Base-by-base conservation (phyloP, 2,888 invertebrate species). In the Tribolium freemani region DNA sequence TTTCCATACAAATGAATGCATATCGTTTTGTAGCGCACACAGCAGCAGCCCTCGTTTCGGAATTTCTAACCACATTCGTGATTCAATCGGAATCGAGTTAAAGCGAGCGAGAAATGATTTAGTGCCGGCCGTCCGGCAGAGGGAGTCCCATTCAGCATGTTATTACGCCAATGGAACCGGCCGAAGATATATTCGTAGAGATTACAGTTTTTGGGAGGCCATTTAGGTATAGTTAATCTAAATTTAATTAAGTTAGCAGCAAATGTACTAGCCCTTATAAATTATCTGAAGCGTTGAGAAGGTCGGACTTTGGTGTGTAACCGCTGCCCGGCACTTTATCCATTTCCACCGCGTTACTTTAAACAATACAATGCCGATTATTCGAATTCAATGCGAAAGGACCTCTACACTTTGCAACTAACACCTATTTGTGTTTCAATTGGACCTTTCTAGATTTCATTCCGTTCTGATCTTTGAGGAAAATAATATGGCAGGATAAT, bases 51-150 rank as follows among this genome's bases (percentile, higher is more conserved):
- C 72, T 74, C 78, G 80, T 74, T 77, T 77, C 80, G 78, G 80
- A 82, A 81, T 81, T 82, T 78, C 80, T 74, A 78, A 78, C 81
- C 80, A 78, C 83, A 83, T 81, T 81, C 81, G 82, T 82, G 82
- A 82, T 83, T 82, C 83, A 83, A 83, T 83, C 82, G 82, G 79
- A 83, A 83, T 83, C 79, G 82, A 80, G 82, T 82, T 82, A 75
- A 82, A 83, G 82, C 82, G 82, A 83, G 82, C 80, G 82, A 78
- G 80, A 82, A 83, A 83, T 83, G 82, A 83, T 83, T 83, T 82
- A 82, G 77, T 79, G 67, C 66, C 66, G 54, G 6, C 69, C 51
- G 72, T 44, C 69, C 69, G 61, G 53, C 61, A 69, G 3, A 69
- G 57, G 71, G 53, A 61, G 68, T 63, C 75, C 63, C 56, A 69